phyloP scores from a whole-genome alignment of 35 echinoderm and acorn worm species.

The Stichopus chloronotus region DNA sequence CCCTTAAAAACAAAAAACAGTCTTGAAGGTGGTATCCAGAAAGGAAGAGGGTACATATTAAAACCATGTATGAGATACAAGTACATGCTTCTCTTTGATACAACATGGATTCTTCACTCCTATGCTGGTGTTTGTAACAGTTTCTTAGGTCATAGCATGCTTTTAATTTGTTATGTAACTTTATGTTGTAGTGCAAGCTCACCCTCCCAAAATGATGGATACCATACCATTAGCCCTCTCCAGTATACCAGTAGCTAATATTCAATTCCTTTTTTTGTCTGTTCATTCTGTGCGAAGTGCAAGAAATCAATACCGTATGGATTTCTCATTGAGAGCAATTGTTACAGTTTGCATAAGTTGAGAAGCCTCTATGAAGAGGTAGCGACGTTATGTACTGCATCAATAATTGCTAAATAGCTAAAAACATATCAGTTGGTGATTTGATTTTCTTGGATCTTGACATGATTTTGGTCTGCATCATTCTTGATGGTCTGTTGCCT shows the following conservation, averaged over 20 bases:
- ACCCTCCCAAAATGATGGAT: background rate
- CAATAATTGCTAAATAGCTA: background rate
- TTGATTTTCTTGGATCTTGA: background rate
- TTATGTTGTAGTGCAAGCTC: too few species aligned
- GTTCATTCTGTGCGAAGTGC: background rate
- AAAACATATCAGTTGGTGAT: background rate
- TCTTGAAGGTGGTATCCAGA: too few species aligned
- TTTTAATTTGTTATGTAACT: too few species aligned
- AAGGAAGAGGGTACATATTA: too few species aligned
- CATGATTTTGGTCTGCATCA: background rate
- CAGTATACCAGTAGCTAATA: background rate
- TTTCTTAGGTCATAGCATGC: too few species aligned
- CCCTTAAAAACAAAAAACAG: too few species aligned
- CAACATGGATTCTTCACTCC: too few species aligned
- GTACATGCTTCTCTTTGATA: too few species aligned
- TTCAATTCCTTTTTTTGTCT: background rate
- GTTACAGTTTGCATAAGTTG: background rate
- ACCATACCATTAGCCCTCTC: background rate
- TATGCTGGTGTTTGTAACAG: too few species aligned
- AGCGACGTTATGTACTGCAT: background rate
- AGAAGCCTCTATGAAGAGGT: background rate
- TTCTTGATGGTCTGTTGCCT: background rate
- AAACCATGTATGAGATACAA: too few species aligned
- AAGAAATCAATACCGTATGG: background rate
- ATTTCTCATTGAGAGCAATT: background rate